Evolutionary conservation across 2,888 invertebrate species (phyloP).

Genomic region (Trachelus tabidus): DNA sequence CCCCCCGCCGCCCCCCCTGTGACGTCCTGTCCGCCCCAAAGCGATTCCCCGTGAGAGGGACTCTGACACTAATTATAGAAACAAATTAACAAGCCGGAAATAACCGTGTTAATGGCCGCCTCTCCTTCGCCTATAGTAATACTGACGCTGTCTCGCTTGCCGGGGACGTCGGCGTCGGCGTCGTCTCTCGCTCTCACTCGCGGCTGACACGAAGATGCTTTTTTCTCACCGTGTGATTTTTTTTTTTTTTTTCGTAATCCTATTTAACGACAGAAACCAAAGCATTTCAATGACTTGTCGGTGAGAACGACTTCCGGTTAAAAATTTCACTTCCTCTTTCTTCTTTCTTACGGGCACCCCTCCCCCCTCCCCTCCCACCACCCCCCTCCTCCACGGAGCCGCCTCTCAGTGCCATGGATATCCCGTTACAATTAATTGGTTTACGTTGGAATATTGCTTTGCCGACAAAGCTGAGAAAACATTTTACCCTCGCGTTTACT

Average conservation of each 20-base stretch:
- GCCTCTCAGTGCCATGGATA: not conserved
- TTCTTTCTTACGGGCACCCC: not conserved
- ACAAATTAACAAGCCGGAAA: constrained; percentile 23
- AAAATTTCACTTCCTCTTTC: not conserved
- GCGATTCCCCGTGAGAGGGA: not conserved
- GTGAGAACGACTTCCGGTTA: not conserved
- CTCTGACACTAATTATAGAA: constrained; percentile 22
- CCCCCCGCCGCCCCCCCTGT: not conserved
- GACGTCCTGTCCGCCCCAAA: not conserved
- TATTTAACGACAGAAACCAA: not conserved
- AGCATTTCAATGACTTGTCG: too few species aligned
- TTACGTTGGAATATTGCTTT: constrained; percentile 23
- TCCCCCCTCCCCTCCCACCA: rapidly evolving
- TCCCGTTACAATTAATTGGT: constrained; percentile 26
- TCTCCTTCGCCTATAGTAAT: not conserved
- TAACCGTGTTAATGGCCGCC: constrained; percentile 19
- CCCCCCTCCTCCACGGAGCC: not conserved
- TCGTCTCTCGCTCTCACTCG: not conserved
- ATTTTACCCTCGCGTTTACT: constrained; percentile 5
- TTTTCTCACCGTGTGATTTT: not conserved
- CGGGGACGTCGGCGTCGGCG: not conserved
- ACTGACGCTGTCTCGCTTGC: not conserved
- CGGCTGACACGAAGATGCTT: not conserved
- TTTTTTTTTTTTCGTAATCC: not conserved
- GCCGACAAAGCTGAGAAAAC: constrained; percentile 24